A percentile compares a stretch with the other conserved stretches of the same genome.
Evolutionary conservation across 2,888 invertebrate genomes (phyloP).

Genomic region (Enchytraeus crypticus): DNA sequence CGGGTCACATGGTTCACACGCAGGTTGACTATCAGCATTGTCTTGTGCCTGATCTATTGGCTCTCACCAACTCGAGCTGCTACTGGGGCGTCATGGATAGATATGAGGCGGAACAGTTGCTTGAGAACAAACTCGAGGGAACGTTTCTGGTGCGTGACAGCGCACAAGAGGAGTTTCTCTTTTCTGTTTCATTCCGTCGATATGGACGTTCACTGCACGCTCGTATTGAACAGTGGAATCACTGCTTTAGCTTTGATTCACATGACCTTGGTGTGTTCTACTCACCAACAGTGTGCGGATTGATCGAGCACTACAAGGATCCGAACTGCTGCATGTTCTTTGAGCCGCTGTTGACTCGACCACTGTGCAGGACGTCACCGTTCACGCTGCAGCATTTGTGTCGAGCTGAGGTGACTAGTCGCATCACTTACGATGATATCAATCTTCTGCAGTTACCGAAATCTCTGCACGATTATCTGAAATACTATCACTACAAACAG

Average conservation of each 20-base stretch:
- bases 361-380: slow-evolving; percentile 73
- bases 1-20: slow-evolving; percentile 41
- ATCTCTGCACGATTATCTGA: slow-evolving; percentile 76
- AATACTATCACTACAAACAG: slow-evolving; percentile 94
- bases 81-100: slow-evolving; percentile 99
- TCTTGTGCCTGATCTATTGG: slow-evolving; percentile 81
- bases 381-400: slow-evolving; percentile 86
- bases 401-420: slow-evolving; percentile 74
- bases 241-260: slow-evolving; percentile 90
- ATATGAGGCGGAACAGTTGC: slow-evolving; percentile 84
- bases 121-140: slow-evolving; percentile 89
- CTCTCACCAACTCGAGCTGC: slow-evolving; percentile 83
- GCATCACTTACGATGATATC: slow-evolving; percentile 79
- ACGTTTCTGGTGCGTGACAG: slow-evolving; percentile 90
- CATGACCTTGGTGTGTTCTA: slow-evolving; percentile 94
- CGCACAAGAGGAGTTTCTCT: slow-evolving; percentile 92
- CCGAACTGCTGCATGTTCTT: slow-evolving; percentile 97
- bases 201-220: slow-evolving; percentile 92
- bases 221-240: slow-evolving; percentile 88
- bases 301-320: slow-evolving; percentile 80
- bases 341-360: slow-evolving; percentile 91
- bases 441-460: slow-evolving; percentile 76
- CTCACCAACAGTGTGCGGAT: slow-evolving; percentile 70
- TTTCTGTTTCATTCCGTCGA: slow-evolving; percentile 84
- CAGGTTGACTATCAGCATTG: slow-evolving; percentile 92